Conservation (phyloP, 2,888 invertebrate species). For the Chalcis sispes region DNA sequence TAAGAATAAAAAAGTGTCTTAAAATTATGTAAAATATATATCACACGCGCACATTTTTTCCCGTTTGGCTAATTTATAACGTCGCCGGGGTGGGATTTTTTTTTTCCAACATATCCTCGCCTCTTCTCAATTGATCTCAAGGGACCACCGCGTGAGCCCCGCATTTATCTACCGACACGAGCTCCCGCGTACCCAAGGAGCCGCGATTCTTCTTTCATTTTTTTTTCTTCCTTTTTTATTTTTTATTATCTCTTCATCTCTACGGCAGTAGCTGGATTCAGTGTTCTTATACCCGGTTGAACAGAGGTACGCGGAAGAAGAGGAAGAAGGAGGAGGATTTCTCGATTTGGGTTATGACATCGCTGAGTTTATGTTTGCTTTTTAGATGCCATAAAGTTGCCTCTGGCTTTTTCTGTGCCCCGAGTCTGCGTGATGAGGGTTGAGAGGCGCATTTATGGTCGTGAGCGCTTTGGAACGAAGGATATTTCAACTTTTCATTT, state of each 20-base stretch:
- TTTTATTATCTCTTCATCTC: background rate
- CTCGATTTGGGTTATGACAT: constrained; percentile 30
- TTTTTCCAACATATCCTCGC: too few species aligned
- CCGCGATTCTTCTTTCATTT: too few species aligned
- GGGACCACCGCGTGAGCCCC: background rate
- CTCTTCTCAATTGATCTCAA: constrained; percentile 17
- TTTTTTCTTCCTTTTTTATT: background rate
- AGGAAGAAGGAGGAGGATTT: constrained; percentile 9
- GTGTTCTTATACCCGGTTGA: background rate
- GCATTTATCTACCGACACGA: constrained; percentile 2
- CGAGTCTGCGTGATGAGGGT: background rate
- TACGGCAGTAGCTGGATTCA: background rate
- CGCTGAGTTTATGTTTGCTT: constrained; percentile 23
- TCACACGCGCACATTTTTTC: too few species aligned
- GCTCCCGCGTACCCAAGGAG: background rate
- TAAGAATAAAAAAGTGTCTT: too few species aligned
- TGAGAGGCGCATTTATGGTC: constrained; percentile 12
- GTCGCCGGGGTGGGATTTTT: background rate
- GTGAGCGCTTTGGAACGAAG: constrained; percentile 16
- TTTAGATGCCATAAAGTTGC: constrained; percentile 40
- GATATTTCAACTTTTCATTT: constrained; percentile 9
- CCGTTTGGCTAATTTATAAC: constrained; percentile 1
- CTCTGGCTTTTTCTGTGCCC: background rate
- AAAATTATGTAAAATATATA: too few species aligned
- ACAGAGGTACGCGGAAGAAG: background rate